Conservation (phyloP, 64 coral and sea anemone genomes). For the Montipora sp. region DNA sequence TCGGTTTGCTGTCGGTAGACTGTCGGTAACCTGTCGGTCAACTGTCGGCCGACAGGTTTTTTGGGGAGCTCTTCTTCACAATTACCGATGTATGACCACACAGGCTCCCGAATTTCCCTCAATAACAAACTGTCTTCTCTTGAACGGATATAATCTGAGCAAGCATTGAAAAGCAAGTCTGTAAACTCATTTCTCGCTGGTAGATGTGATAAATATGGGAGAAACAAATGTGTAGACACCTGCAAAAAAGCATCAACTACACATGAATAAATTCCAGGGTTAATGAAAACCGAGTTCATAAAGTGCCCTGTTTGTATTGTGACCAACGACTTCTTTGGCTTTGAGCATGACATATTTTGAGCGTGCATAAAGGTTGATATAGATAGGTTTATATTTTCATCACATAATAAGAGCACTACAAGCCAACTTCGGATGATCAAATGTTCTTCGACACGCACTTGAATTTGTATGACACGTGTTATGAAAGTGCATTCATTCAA, state of each 20-base stretch:
- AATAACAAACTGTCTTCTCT: not conserved
- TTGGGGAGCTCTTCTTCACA: no score
- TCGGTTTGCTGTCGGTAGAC: no score
- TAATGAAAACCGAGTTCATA: not conserved
- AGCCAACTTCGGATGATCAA: no score
- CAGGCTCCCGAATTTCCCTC: slow-evolving; percentile 5
- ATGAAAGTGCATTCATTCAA: no score
- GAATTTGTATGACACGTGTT: no score
- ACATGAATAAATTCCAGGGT: slow-evolving; percentile 47
- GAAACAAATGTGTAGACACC: slow-evolving; percentile 37
- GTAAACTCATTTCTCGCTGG: slow-evolving; percentile 24
- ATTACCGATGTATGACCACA: slow-evolving; percentile 52
- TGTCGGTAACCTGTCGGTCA: no score
- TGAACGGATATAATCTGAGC: slow-evolving; percentile 12
- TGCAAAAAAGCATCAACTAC: slow-evolving; percentile 55
- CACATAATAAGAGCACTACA: no score
- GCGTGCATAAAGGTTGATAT: no score
- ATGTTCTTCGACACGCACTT: no score
- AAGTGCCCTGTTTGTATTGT: not conserved
- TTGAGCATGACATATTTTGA: not conserved
- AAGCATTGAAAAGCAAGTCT: not conserved
- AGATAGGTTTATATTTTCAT: no score
- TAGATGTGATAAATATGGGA: slow-evolving; percentile 43
- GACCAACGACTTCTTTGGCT: not conserved
- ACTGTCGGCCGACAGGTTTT: no score